Conservation (phyloP, 2,113 vertebrate species). For the Arothron firmamentum region DNA sequence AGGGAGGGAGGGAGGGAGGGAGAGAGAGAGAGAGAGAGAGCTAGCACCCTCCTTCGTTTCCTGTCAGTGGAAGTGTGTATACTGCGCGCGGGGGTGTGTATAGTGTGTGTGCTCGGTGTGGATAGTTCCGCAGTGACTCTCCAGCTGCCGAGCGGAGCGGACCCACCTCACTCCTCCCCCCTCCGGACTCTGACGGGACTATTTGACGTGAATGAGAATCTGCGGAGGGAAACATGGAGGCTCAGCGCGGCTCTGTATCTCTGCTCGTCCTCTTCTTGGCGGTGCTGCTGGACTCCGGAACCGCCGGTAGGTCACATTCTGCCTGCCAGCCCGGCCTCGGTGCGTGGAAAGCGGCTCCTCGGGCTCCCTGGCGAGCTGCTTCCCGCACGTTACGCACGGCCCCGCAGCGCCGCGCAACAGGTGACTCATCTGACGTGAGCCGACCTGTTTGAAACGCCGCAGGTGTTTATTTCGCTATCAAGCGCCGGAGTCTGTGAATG, state of each 20-base stretch:
- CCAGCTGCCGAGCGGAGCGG: slow-evolving; percentile 51
- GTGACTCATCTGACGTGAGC: slow-evolving; percentile 39
- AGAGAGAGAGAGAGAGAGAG: slow-evolving; percentile 16
- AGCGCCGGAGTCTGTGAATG: no score
- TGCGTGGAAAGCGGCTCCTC: no score
- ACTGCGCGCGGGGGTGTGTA: slow-evolving; percentile 2
- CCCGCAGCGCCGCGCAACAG: slow-evolving; percentile 49
- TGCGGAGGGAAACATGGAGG: slow-evolving; percentile 39
- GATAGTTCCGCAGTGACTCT: slow-evolving; percentile 48
- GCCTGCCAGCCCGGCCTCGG: no score
- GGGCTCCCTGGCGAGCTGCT: neutral
- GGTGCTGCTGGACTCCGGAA: slow-evolving; percentile 26
- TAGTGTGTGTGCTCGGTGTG: slow-evolving; percentile 5
- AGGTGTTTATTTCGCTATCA: no score
- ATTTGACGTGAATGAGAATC: slow-evolving; percentile 15
- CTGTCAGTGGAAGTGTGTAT: slow-evolving; percentile 31
- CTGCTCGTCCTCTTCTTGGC: slow-evolving; percentile 15
- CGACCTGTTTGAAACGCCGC: neutral
- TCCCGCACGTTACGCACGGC: slow-evolving; percentile 14
- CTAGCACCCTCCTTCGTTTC: slow-evolving; percentile 46
- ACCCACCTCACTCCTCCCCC: neutral
- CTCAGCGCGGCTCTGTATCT: neutral
- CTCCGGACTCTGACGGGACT: neutral
- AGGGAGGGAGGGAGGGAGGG: neutral
- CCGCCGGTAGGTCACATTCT: slow-evolving; percentile 46